Conservation (phyloP, 92 coral and sea anemone species). For the Actinostola sp. region DNA sequence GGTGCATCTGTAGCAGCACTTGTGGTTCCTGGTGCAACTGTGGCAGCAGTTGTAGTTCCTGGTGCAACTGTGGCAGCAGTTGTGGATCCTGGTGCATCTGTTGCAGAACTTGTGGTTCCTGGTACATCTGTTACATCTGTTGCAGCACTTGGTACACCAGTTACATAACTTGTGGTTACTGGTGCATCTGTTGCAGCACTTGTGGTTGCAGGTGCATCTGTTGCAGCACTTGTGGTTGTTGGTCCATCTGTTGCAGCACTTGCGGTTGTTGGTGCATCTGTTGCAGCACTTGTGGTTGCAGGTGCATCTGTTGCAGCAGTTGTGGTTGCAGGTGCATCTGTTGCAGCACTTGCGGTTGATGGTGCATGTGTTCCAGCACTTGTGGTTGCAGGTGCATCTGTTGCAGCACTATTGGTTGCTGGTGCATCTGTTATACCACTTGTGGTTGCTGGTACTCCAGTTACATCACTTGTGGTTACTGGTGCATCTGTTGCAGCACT, state of each 20-base stretch:
- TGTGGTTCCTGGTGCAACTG: no score
- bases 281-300: not conserved
- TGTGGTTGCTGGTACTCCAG: not conserved
- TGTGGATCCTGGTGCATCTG: not conserved
- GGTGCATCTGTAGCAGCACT: no score
- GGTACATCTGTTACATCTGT: constrained; percentile 1
- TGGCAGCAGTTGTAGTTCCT: no score
- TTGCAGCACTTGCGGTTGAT: not conserved
- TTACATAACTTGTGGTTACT: not conserved
- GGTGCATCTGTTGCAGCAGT: not conserved
- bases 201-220: not conserved
- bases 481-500: constrained; percentile 22
- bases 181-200: not conserved
- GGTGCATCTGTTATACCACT: not conserved
- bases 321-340: not conserved
- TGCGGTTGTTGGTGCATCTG: constrained; percentile 7
- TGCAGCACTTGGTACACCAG: constrained; percentile 9
- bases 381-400: not conserved
- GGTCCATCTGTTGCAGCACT: not conserved
- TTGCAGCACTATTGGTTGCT: not conserved
- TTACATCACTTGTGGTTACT: not conserved
- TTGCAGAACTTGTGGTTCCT: not conserved
- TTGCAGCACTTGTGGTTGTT: not conserved
- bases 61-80: no score
- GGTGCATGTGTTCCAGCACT: not conserved